A percentile compares a stretch with the other conserved stretches of the same genome.
Conservation (phyloP, 35 echinoderm and acorn worm species). For the Heliocidaris tuberculata region DNA sequence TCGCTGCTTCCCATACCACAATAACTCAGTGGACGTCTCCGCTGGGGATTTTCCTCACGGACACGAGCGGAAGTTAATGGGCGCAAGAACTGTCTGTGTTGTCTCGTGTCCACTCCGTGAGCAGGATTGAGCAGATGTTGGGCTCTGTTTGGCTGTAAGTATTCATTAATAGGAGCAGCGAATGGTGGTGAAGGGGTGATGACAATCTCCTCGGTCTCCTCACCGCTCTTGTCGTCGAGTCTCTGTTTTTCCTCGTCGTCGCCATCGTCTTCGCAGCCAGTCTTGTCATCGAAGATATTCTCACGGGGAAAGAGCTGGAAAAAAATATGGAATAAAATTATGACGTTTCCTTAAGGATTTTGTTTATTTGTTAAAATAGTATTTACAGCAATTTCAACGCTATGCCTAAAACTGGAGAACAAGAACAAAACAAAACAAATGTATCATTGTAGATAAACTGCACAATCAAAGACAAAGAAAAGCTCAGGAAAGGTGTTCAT, state of each 20-base stretch:
- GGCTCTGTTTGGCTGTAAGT: neutral
- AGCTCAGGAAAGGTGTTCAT: no score
- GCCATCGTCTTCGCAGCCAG: neutral
- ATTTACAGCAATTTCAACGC: neutral
- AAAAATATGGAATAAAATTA: neutral
- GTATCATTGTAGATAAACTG: no score
- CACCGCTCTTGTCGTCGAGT: neutral
- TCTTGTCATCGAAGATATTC: neutral
- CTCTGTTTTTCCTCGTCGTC: neutral
- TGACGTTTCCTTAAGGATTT: neutral
- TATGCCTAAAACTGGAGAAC: neutral
- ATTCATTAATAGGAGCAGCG: neutral
- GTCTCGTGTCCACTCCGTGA: neutral
- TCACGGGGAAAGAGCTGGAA: neutral
- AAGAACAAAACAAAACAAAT: no score
- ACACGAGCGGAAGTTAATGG: neutral
- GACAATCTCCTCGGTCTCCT: neutral
- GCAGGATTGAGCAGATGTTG: neutral
- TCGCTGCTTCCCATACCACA: neutral
- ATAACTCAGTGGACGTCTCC: neutral
- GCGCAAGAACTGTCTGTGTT: neutral
- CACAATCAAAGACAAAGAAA: no score
- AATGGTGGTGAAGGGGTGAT: neutral
- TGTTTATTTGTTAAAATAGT: neutral
- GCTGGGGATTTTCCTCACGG: neutral